These are phyloP conservation scores for Protonemura montana DNA, from an alignment of 2,888 invertebrate species.

Conservation along the genomic window DNA sequence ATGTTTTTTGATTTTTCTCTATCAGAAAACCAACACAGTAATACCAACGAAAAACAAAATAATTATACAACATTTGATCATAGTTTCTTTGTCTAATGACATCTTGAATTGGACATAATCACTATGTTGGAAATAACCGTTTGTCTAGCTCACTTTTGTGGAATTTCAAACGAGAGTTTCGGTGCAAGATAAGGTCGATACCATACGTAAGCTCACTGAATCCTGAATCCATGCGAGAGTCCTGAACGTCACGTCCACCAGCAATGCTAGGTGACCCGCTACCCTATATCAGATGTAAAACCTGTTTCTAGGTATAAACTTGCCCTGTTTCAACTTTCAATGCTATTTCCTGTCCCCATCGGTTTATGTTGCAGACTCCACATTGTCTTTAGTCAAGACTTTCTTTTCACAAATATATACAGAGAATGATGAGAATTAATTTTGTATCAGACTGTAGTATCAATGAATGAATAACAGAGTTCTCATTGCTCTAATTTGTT, in stretches of 20 bases:
- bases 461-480: too few species aligned
- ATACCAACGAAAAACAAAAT: too few species aligned
- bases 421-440: not conserved
- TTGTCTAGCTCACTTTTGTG: too few species aligned
- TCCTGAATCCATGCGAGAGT: not conserved
- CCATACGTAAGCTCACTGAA: not conserved
- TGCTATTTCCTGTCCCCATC: not conserved
- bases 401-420: slow-evolving; percentile 9
- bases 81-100: too few species aligned
- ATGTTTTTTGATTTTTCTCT: too few species aligned
- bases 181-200: too few species aligned
- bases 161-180: too few species aligned
- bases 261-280: not conserved
- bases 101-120: too few species aligned
- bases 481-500: too few species aligned
- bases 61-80: too few species aligned
- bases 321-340: not conserved
- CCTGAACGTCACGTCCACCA: not conserved
- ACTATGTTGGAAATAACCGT: too few species aligned
- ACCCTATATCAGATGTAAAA: not conserved
- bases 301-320: not conserved
- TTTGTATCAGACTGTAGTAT: not conserved
- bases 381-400: not conserved
- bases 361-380: not conserved
- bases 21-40: too few species aligned